These are phyloP conservation scores for Zaprionus tsacasi DNA, from an alignment of 1,140 invertebrate genomes.

Conservation along the genomic window DNA sequence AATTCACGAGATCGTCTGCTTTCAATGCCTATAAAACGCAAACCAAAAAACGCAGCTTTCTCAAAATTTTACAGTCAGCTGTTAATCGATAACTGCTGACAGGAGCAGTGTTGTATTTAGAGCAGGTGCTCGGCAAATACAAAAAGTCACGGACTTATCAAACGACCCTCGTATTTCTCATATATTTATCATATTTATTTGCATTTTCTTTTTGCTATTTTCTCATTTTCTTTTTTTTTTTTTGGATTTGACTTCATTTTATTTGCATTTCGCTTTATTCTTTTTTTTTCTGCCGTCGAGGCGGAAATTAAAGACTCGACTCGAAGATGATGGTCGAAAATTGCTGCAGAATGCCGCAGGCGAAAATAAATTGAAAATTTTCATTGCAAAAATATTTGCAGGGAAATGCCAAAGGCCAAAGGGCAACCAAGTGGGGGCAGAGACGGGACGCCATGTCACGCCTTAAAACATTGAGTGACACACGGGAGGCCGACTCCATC, in stretches of 20 bases:
- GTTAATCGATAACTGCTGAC: too few species aligned
- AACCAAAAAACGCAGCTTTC: too few species aligned
- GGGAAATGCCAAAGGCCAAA: constrained; percentile 4
- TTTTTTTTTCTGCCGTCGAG: constrained; percentile 11
- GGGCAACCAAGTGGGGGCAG: background rate
- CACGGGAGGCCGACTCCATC: background rate
- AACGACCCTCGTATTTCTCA: too few species aligned
- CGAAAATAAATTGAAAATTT: constrained; percentile 79
- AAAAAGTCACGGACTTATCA: too few species aligned
- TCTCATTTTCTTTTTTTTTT: constrained; percentile 14
- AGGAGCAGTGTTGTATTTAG: too few species aligned
- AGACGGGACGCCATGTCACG: background rate
- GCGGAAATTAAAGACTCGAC: constrained; percentile 74
- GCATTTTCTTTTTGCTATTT: constrained; percentile 43
- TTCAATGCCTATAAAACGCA: too few species aligned
- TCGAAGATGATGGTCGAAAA: constrained; percentile 41
- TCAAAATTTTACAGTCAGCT: too few species aligned
- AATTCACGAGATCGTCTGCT: too few species aligned
- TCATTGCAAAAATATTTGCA: constrained; percentile 57
- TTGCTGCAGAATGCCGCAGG: constrained; percentile 65
- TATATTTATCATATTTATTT: constrained; percentile 54
- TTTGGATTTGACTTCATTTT: constrained; percentile 8
- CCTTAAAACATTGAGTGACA: constrained; percentile 28
- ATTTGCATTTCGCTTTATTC: constrained; percentile 16
- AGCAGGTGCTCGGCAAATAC: too few species aligned